Evolutionary conservation across 2,888 invertebrate genomes (phyloP).

Genomic region (Trissolcus brochymenae): DNA sequence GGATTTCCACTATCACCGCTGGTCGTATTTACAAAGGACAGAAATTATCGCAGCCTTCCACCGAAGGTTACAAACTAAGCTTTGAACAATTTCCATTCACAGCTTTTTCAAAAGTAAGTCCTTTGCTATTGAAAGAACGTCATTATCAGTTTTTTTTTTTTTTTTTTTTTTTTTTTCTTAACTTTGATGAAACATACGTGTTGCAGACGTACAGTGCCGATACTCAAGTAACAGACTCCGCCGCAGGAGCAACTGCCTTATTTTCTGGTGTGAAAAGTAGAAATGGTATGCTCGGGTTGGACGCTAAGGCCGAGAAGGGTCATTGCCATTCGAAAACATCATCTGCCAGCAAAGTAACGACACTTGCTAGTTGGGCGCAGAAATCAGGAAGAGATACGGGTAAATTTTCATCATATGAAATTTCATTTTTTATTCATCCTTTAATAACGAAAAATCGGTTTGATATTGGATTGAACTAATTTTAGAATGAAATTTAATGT

Average conservation of each 20-base stretch:
- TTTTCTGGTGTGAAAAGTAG: slow-evolving; percentile 81
- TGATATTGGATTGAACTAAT: no score
- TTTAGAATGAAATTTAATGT: no score
- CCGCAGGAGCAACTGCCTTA: slow-evolving; percentile 83
- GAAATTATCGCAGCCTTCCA: slow-evolving; percentile 75
- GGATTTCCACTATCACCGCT: slow-evolving; percentile 80
- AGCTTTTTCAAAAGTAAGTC: slow-evolving; percentile 80
- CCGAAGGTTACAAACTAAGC: slow-evolving; percentile 79
- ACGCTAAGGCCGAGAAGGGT: slow-evolving; percentile 66
- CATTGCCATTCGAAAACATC: not conserved
- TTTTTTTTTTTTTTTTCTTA: not conserved
- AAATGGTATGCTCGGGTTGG: slow-evolving; percentile 79
- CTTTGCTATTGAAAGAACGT: no score
- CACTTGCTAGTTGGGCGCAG: slow-evolving; percentile 80
- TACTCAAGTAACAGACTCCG: slow-evolving; percentile 83
- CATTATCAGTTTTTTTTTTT: not conserved
- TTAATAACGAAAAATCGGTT: no score
- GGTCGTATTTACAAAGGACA: slow-evolving; percentile 81
- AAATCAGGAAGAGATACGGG: slow-evolving; percentile 79
- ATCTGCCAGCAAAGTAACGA: slow-evolving; percentile 66
- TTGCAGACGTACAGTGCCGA: slow-evolving; percentile 82
- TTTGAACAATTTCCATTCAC: slow-evolving; percentile 81
- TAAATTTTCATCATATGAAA: slow-evolving; percentile 50
- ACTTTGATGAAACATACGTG: slow-evolving; percentile 1
- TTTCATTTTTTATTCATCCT: no score